phyloP scores from a whole-genome alignment of 1,140 invertebrate genomes.

The Brachionus sp. region DNA sequence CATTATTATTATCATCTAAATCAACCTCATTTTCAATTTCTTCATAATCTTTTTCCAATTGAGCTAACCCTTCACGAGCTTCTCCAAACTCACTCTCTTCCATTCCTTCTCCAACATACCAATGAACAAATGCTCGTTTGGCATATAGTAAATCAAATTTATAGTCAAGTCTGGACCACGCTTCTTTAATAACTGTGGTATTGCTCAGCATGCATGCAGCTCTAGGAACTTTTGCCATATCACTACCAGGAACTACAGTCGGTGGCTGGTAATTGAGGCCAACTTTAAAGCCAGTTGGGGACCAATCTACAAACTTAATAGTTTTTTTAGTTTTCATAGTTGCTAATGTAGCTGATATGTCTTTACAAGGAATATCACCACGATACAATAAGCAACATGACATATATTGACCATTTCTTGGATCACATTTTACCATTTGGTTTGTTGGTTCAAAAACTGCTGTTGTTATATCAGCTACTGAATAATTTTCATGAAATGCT shows the following conservation, averaged over 20 bases:
- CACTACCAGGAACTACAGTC: slow-evolving; percentile 75
- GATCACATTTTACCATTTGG: slow-evolving; percentile 65
- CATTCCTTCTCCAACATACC: slow-evolving; percentile 62
- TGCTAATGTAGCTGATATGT: slow-evolving; percentile 61
- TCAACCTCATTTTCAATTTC: slow-evolving; percentile 62
- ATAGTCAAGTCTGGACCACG: slow-evolving; percentile 66
- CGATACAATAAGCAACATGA: slow-evolving; percentile 60
- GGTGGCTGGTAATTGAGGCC: slow-evolving; percentile 54
- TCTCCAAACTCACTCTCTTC: slow-evolving; percentile 68
- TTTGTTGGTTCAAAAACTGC: slow-evolving; percentile 76
- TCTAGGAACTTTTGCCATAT: slow-evolving; percentile 77
- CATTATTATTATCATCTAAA: background rate
- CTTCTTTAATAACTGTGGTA: slow-evolving; percentile 75
- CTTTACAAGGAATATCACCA: slow-evolving; percentile 62
- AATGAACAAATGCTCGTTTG: slow-evolving; percentile 63
- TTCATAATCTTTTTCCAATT: slow-evolving; percentile 78
- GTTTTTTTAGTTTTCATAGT: slow-evolving; percentile 52
- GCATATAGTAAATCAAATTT: slow-evolving; percentile 79
- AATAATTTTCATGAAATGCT: slow-evolving; percentile 77
- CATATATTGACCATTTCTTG: slow-evolving; percentile 47
- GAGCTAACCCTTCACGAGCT: slow-evolving; percentile 78
- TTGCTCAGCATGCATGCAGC: slow-evolving; percentile 79
- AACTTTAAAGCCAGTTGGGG: slow-evolving; percentile 46
- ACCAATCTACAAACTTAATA: slow-evolving; percentile 47
- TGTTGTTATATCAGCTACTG: slow-evolving; percentile 70